A percentile compares a stretch with the other conserved stretches of the same genome.
Evolutionary conservation across 2,113 vertebrate genomes (phyloP).

Genomic region (Xenopus laevis): DNA sequence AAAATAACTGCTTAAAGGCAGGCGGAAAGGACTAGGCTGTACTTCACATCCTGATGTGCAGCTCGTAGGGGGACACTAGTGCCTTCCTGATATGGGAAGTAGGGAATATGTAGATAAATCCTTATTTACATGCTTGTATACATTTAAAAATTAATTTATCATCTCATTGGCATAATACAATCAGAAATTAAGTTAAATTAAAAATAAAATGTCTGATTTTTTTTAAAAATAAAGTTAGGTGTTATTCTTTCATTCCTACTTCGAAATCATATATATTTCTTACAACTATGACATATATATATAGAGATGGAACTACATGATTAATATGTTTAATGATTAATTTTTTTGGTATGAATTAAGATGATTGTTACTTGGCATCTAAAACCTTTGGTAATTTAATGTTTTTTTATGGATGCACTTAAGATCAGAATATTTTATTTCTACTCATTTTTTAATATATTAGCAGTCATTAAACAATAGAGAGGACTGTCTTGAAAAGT

Average conservation of each 20-base stretch:
- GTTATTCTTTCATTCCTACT: constrained; percentile 8
- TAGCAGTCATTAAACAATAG: constrained; percentile 44
- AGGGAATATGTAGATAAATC: too few species aligned
- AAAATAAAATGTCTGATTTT: too few species aligned
- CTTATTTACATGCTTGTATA: too few species aligned
- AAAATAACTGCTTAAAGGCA: too few species aligned
- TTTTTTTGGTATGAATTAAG: constrained; percentile 35
- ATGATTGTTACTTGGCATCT: constrained; percentile 40
- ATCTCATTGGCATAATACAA: too few species aligned
- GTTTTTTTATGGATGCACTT: constrained; percentile 41
- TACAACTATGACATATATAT: constrained; percentile 22
- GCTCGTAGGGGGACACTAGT: too few species aligned
- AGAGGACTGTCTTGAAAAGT: constrained; percentile 41
- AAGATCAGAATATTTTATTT: constrained; percentile 43
- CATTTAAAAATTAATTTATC: too few species aligned
- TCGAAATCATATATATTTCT: constrained; percentile 42
- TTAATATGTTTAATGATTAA: constrained; percentile 39
- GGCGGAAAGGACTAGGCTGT: too few species aligned
- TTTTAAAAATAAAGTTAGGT: too few species aligned
- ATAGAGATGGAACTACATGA: constrained; percentile 29
- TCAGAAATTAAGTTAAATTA: too few species aligned
- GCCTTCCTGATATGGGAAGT: too few species aligned
- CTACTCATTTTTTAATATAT: constrained; percentile 38
- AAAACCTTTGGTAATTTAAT: constrained; percentile 34
- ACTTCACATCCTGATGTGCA: too few species aligned